Evolutionary conservation across 2,797 vertebrate genomes (phyloP).

Genomic region (Acomys russatus): DNA sequence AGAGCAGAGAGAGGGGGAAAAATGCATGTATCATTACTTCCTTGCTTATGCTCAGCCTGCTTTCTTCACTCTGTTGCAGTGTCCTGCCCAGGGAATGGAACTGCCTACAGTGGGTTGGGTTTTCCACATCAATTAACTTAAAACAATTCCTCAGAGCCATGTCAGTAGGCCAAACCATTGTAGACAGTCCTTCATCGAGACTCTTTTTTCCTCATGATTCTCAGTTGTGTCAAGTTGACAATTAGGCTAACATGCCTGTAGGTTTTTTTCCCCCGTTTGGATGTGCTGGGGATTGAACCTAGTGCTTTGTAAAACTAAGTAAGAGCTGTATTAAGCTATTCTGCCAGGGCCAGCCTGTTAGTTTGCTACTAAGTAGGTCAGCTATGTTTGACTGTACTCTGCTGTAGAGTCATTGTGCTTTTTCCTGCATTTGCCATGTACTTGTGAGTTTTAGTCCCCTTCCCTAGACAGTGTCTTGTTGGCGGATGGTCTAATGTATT

Average conservation of each 20-base stretch:
- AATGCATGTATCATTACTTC: background rate
- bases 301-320: background rate
- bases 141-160: background rate
- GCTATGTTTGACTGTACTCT: background rate
- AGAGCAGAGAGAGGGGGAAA: background rate
- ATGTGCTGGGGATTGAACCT: background rate
- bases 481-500: too few species aligned
- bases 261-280: background rate
- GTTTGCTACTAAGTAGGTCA: background rate
- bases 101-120: background rate
- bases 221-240: background rate
- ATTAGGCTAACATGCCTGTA: background rate
- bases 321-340: background rate
- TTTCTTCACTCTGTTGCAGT: background rate
- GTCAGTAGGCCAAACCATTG: background rate
- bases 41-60: background rate
- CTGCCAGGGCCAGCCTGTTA: background rate
- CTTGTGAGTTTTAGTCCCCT: background rate
- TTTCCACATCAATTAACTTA: background rate
- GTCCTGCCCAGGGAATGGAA: background rate
- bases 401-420: background rate
- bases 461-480: background rate
- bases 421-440: background rate
- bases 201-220: background rate
- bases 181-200: background rate